Evolutionary conservation across 2,888 invertebrate genomes (phyloP).

Genomic region (Ichneumoninae sp.): DNA sequence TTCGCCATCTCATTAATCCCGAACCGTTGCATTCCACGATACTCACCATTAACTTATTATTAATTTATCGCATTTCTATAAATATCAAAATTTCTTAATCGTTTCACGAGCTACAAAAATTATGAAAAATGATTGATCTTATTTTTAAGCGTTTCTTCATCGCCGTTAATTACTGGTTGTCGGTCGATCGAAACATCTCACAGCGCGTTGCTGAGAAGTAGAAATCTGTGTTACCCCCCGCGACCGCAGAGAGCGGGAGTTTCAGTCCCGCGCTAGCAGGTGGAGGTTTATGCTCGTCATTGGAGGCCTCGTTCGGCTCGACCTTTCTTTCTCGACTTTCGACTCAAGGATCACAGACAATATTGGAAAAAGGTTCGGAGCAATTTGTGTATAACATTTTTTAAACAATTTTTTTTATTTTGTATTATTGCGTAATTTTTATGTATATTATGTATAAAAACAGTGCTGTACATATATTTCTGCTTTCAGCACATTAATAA

Average conservation of each 20-base stretch:
- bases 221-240: slow-evolving; percentile 63
- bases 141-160: not conserved
- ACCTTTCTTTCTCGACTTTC: not conserved
- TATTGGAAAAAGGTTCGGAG: not conserved
- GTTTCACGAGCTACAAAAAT: not conserved
- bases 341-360: not conserved
- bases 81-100: not conserved
- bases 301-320: not conserved
- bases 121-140: not conserved
- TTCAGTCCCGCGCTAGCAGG: slow-evolving; percentile 61
- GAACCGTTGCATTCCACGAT: not conserved
- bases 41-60: too few relatives aligned
- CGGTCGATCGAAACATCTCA: slow-evolving; percentile 23
- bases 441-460: slow-evolving; percentile 62
- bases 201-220: slow-evolving; percentile 5
- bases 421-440: slow-evolving; percentile 21
- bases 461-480: slow-evolving; percentile 58
- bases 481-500: slow-evolving; percentile 34
- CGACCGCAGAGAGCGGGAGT: slow-evolving; percentile 39
- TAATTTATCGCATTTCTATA: not conserved
- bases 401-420: not conserved
- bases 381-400: not conserved
- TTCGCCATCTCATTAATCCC: not conserved
- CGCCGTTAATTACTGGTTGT: slow-evolving; percentile 37
- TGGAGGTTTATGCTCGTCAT: slow-evolving; percentile 61